Percentiles rank a stretch among this genome's conserved stretches.
Conservation (phyloP, 2,888 invertebrate genomes). For the Metalampra italica region DNA sequence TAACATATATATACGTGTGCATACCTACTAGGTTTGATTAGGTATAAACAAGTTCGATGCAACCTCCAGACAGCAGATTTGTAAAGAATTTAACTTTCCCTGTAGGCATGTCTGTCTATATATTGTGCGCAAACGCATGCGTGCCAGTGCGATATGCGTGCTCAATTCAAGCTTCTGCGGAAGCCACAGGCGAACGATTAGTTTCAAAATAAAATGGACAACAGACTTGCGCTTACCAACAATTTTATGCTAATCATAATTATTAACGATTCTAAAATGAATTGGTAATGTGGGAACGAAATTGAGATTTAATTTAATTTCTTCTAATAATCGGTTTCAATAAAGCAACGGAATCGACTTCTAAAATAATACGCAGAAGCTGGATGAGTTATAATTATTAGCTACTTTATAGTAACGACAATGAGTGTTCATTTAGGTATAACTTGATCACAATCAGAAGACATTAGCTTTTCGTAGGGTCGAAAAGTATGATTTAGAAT, state of each 20-base stretch:
- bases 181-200: conserved; percentile 46
- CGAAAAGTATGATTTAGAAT: too few species aligned
- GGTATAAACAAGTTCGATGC: neutral
- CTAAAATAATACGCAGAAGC: too few species aligned
- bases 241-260: conserved; percentile 19
- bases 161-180: conserved; percentile 45
- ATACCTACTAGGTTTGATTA: too few species aligned
- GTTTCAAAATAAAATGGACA: conserved; percentile 11
- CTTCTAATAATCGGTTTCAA: too few species aligned
- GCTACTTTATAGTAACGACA: too few species aligned
- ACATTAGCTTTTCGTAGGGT: too few species aligned
- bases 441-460: too few species aligned
- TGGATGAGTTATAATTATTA: too few species aligned
- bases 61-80: neutral
- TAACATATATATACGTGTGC: too few species aligned
- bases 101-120: conserved; percentile 46
- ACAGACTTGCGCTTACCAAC: conserved; percentile 1
- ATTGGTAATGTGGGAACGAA: conserved; percentile 29
- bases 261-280: conserved; percentile 17
- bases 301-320: neutral
- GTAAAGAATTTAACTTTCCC: conserved; percentile 41
- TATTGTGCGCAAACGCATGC: conserved; percentile 28
- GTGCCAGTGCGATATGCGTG: conserved; percentile 53
- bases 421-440: too few species aligned
- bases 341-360: too few species aligned